Evolutionary conservation across 2,888 invertebrate genomes (phyloP), one percentile per base, ranked within the genome.

Genomic region (Aphrophora alni): DNA sequence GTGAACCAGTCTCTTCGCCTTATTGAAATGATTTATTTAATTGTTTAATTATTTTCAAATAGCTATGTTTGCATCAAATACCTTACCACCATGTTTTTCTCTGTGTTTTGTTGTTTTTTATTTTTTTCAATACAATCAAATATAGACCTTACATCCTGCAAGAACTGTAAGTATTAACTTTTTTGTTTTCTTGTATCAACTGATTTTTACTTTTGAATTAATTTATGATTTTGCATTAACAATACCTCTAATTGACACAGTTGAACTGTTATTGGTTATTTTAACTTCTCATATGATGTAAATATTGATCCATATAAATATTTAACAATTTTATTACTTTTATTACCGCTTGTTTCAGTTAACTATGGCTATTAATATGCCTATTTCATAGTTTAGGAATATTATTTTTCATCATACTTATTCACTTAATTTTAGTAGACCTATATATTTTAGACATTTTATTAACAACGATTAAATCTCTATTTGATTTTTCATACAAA

Each of bases 51-150:
- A 21, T 59, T 59, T 21, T 59, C 21, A n/a, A 21, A 59, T 59
- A 2, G 59, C 59, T 59, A 59, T 7, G 21, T 21, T n/a, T 59
- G 59, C 4, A 59, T 59, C 59, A 59, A 21, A 0, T 10, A 59
- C 59, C 59, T 14, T 14, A 14, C 21, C 14, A 59, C 59, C 21
- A 59, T 59, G 59, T 59, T 59, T 21, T 21, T 59, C 1, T 59
- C 59, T 59, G 59, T 59, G 59, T 59, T 59, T 14, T 59, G 59
- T 59, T 59, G 59, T n/a, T 59, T 59, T 59, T 59, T 59, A 59
- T 59, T 59, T 59, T 59, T n/a, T 59, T 59, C 10, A 3, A 59
- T 59, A 59, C 59, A 59, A 59, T 59, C 59, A 59, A 44, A 59
- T 59, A 21, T 14, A 59, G 21, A 59, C 10, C 14, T 59, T n/a